phyloP scores from a whole-genome alignment of 2,797 vertebrate genomes.

The Oreortyx pictus region DNA sequence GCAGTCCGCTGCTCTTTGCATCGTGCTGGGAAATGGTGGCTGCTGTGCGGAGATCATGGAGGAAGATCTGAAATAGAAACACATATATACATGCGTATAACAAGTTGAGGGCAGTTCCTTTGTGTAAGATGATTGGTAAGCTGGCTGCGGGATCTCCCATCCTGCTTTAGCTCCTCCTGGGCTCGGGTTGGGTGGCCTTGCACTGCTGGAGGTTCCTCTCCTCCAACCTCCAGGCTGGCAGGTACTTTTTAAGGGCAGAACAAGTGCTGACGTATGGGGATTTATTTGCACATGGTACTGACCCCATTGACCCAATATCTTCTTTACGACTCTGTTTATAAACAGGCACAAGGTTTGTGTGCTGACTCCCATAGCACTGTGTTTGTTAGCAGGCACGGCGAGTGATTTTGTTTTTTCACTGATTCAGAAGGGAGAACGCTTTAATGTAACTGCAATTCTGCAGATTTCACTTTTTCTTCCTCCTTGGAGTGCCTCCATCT shows the following conservation, averaged over 20 bases:
- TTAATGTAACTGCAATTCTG: background rate
- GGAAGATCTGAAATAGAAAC: conserved; percentile 41
- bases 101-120: background rate
- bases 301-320: background rate
- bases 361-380: background rate
- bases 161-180: background rate
- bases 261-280: background rate
- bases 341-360: background rate
- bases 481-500: background rate
- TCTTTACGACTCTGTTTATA: background rate
- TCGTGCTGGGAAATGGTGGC: background rate
- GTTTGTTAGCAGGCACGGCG: background rate
- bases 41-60: conserved; percentile 54
- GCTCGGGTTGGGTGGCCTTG: background rate
- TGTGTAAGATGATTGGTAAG: background rate
- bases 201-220: background rate
- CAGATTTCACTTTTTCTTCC: background rate
- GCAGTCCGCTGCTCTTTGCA: background rate
- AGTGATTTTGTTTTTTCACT: too few species aligned
- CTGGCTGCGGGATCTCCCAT: background rate
- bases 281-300: background rate
- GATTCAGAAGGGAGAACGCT: background rate
- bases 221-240: background rate
- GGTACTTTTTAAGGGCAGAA: conserved; percentile 13
- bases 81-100: background rate